Base-by-base conservation (phyloP, 2,797 vertebrate species). In the Sarcoramphus papa region DNA sequence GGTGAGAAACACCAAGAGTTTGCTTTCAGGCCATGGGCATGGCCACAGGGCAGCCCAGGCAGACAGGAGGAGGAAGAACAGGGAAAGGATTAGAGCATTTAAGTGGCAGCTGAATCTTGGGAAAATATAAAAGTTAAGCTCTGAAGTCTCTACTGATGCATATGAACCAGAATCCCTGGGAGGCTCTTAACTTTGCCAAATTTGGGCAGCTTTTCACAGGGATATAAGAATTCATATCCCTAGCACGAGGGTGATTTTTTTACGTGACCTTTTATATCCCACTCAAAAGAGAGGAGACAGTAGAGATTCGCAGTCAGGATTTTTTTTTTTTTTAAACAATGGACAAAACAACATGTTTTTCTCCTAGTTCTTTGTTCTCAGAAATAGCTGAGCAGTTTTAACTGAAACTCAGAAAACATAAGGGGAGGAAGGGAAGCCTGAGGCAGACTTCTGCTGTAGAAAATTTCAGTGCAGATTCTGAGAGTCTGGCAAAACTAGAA, bases 61-160 rank as follows among this genome's bases (percentile, higher is more conserved):
- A 94, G 84, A 76, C 72, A 37, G 81, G 60, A 85, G 75, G 67
- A 85, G 37, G 88, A 75, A 73, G 78, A 97, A 68, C 57, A 69
- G 78, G 70, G 53, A 81, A 74, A 91, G 78, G 78, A 95, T 96
- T 85, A 95, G 82, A 93, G 73, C 4, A 0, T 91, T 93, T 90
- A 96, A 95, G 94, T 64, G 78, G 75, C 93, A 96, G 87, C 78
- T 85, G 91, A 94, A 91, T 88, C 95, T 93, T 96, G 81, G 84
- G 96, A 95, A 96, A 92, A 95, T 85, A 83, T 53, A 59, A 88
- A 93, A 96, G 93, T 91, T 92, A 88, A 91, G 54, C 94, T 95
- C 97, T 97, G 93, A 95, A 96, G 95, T 91, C 79, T 92, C 84
- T 97, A 64, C 93, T 95, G 93, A 93, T 97, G 86, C 92, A 93